Percentiles rank a stretch among this genome's conserved stretches.
phyloP scores from a whole-genome alignment of 2,888 invertebrate species.

The Chymomyza procnemis region DNA sequence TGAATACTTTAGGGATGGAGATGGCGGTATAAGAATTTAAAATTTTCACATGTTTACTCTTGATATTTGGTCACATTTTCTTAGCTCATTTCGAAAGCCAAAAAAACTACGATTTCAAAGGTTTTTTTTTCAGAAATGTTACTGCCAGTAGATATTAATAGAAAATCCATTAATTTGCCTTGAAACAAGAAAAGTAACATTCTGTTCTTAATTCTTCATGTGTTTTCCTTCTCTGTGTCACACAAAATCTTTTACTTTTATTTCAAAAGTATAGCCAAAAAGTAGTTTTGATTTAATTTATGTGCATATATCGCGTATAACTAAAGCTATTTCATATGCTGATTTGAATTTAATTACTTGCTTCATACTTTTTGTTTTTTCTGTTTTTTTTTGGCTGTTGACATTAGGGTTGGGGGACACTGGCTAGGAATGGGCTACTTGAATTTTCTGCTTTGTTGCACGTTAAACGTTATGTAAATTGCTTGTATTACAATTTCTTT shows the following conservation, averaged over 20 bases:
- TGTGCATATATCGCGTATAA: conserved; percentile 31
- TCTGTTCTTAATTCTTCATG: not conserved
- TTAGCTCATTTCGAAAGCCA: too few species aligned
- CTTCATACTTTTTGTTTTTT: conserved; percentile 18
- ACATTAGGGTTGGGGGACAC: conserved; percentile 22
- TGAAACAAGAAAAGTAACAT: too few species aligned
- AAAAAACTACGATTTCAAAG: too few species aligned
- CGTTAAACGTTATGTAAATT: conserved; percentile 68
- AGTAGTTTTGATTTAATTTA: conserved; percentile 13
- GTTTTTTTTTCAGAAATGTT: too few species aligned
- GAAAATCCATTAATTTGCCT: too few species aligned
- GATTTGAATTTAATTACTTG: conserved; percentile 66
- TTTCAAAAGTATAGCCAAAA: not conserved
- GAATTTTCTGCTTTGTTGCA: conserved; percentile 36
- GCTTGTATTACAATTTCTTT: conserved; percentile 15
- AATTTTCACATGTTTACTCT: too few species aligned
- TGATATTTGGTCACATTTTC: too few species aligned
- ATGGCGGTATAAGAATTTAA: too few species aligned
- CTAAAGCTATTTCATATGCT: conserved; percentile 34
- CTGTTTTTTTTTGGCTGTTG: conserved; percentile 18
- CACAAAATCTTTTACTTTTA: not conserved
- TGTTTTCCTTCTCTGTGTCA: not conserved
- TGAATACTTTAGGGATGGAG: too few species aligned
- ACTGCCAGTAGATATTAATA: too few species aligned
- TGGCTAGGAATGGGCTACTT: not conserved